Percentiles rank a stretch among this genome's conserved stretches.
Conservation (phyloP, 2,113 vertebrate genomes). For the Carettochelys insculpta region DNA sequence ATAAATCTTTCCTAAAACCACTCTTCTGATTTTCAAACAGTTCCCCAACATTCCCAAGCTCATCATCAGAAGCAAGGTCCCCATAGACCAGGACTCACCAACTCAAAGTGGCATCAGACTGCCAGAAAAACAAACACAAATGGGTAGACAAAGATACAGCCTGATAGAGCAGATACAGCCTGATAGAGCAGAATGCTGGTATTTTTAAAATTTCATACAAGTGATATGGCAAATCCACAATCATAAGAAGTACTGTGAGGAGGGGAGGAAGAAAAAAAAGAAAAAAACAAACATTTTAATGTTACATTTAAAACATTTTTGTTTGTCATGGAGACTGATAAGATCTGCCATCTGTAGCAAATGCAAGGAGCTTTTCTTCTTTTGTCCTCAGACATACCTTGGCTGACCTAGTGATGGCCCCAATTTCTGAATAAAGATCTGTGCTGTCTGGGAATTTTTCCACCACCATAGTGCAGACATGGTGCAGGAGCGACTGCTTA, state of each 20-base stretch:
- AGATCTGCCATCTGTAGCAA: not conserved
- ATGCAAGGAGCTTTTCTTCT: not conserved
- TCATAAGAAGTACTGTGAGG: not conserved
- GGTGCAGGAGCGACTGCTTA: slow-evolving; percentile 96
- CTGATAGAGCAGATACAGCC: no score
- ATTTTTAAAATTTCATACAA: slow-evolving; percentile 42
- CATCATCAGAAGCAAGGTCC: no score
- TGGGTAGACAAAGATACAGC: no score
- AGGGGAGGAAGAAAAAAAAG: not conserved
- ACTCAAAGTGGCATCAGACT: no score
- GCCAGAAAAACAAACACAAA: no score
- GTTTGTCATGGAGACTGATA: not conserved
- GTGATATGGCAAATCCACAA: not conserved
- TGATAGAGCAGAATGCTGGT: not conserved
- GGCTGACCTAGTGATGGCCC: slow-evolving; percentile 94
- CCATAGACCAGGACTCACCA: no score
- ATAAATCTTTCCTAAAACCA: no score
- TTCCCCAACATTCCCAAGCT: no score
- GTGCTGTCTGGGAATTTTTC: slow-evolving; percentile 97
- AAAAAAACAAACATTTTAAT: not conserved
- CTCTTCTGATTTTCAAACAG: no score
- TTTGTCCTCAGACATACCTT: slow-evolving; percentile 81
- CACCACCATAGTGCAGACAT: slow-evolving; percentile 92
- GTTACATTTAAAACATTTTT: not conserved
- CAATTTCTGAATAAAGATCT: slow-evolving; percentile 97